Evolutionary conservation across 2,888 invertebrate genomes (phyloP), one percentile per base, ranked within the genome.

Genomic region (Trissolcus brochymenae): DNA sequence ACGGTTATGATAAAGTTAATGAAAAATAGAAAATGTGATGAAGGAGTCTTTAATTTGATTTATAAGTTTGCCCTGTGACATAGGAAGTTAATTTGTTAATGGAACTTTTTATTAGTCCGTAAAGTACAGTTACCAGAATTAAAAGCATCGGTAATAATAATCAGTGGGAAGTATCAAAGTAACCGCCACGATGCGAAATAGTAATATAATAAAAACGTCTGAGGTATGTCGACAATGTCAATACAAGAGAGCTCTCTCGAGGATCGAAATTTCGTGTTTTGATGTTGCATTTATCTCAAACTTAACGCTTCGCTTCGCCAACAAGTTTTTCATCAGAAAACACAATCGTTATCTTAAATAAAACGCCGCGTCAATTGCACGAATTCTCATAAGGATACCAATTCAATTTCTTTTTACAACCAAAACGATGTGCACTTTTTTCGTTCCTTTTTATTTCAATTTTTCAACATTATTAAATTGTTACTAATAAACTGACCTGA

Each of bases 301-400:
- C 35, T 71, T 71, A 71, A 71, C 71, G 71, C 71, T 62, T 62
- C n/a, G 19, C 56, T 62, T 71, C 55, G 51, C 11, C 62, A 61
- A 62, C 51, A 17, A 14, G 62, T 59, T 59, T 73, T 65, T 60
- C 60, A 14, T 54, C 64, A 54, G 49, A 64, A 57, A 59, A 50
- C 35, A 70, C 17, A 55, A 55, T 61, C 25, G 50, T 51, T 41
- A 70, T 60, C 50, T 71, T 64, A 56, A 64, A 61, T 54, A 60
- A 60, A 46, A 43, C 53, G 16, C 53, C 56, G 55, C 55, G 54
- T 56, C 57, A 67, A 13, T 59, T 53, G 59, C 53, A 14, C 41
- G 53, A 64, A 14, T 49, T 49, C 49, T 17, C 35, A 35, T 35
- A 35, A 7, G 35, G 35, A 35, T 11, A 35, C 35, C n/a, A 25